Conservation (phyloP, 2,797 vertebrate species). For the Tapera naevia region DNA sequence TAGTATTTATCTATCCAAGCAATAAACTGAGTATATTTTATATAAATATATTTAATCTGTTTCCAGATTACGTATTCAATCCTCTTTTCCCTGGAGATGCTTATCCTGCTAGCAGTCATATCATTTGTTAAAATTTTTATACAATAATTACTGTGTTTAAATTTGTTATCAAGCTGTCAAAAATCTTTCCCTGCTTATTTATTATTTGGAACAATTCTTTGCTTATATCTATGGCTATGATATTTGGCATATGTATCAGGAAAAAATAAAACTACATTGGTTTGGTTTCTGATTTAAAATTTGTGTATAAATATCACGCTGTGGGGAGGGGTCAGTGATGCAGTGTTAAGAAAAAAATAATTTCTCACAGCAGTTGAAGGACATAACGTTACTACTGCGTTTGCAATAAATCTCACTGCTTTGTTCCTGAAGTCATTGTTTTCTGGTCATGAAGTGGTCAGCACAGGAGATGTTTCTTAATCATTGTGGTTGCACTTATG, state of each 20-base stretch:
- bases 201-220: slow-evolving; percentile 36
- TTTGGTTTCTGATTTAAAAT: neutral
- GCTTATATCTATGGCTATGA: slow-evolving; percentile 14
- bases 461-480: neutral
- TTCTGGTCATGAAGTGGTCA: neutral
- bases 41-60: slow-evolving; percentile 72
- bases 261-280: slow-evolving; percentile 45
- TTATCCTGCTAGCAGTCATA: slow-evolving; percentile 76
- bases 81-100: slow-evolving; percentile 66
- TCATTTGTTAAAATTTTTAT: slow-evolving; percentile 35
- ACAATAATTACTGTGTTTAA: slow-evolving; percentile 3
- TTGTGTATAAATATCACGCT: neutral
- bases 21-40: slow-evolving; percentile 62
- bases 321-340: slow-evolving; percentile 69
- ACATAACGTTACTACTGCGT: slow-evolving; percentile 63
- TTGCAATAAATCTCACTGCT: slow-evolving; percentile 73
- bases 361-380: slow-evolving; percentile 71
- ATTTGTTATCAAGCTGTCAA: slow-evolving; percentile 32
- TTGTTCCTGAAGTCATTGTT: neutral
- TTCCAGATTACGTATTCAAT: slow-evolving; percentile 62
- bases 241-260: slow-evolving; percentile 40
- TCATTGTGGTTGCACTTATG: neutral
- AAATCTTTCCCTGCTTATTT: slow-evolving; percentile 37
- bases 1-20: slow-evolving; percentile 68
- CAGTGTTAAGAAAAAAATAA: slow-evolving; percentile 56